These are phyloP conservation scores for Eolophus roseicapilla DNA, from an alignment of 2,113 vertebrate species.

Conservation along the genomic window DNA sequence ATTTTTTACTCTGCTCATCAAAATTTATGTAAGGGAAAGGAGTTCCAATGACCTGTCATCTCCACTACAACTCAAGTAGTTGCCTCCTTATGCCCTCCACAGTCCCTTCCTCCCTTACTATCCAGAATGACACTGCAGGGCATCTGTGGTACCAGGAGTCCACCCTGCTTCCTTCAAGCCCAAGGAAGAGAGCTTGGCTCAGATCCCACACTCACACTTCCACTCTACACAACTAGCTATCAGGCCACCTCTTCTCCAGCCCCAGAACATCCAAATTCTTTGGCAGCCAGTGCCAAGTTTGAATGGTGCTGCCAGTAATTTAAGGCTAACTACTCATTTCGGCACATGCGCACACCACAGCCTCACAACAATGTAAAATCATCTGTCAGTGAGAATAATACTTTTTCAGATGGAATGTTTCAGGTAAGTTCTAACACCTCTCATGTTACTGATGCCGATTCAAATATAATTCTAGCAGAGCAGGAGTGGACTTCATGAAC, in stretches of 20 bases:
- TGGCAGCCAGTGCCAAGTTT: not conserved
- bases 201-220: not conserved
- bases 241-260: not conserved
- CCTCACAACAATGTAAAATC: not conserved
- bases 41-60: not conserved
- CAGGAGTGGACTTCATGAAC: not conserved
- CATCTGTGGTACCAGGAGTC: not conserved
- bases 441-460: not conserved
- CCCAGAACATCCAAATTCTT: not conserved
- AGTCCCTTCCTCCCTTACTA: not conserved
- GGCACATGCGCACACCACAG: not conserved
- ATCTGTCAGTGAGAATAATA: not conserved
- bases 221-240: not conserved
- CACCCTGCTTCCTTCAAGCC: not conserved
- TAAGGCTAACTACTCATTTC: not conserved
- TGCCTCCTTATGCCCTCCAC: not conserved
- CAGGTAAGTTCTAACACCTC: not conserved
- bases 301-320: not conserved
- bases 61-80: not conserved
- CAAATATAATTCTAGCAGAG: not conserved
- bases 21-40: not conserved
- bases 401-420: not conserved
- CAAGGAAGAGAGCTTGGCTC: not conserved
- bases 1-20: not conserved
- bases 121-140: not conserved